Base-by-base conservation (phyloP, 1,140 invertebrate species). In the Dendroctonus valens region DNA sequence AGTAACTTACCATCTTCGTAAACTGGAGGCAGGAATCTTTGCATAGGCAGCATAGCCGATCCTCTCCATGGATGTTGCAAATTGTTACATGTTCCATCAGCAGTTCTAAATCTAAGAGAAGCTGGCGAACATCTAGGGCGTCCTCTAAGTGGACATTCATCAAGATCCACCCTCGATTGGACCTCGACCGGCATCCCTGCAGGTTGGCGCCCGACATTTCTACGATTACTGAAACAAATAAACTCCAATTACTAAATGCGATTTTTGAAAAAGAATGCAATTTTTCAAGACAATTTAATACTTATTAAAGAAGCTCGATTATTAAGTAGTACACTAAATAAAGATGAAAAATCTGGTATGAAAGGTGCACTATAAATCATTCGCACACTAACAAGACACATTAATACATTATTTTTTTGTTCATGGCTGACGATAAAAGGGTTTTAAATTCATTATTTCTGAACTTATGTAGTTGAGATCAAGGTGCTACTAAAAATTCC, bases 11-110 rank as follows among this genome's bases (percentile, higher is more conserved):
- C 91, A 78, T 96, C 94, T 8, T 87, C 84, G 81, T 97, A 98
- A 49, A 85, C 83, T 2, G 94, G 86, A 5, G 87, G 84, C 12
- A 96, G 74, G 76, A 95, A 92, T 14, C 93, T 82, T 68, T 90
- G 85, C 73, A 94, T 92, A 0, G 91, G 85, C 53, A 89, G 89
- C 80, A 92, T 87, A 5, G 92, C 87, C 11, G 91, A 88, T 0
- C 96, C 96, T 89, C 89, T 91, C 74, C 86, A 83, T 1, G 87
- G 86, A 59, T 90, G 77, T 7, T 84, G 78, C 4, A 87, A 73
- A 80, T 96, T 95, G 79, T 95, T 95, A 78, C 93, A 95, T 7
- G 90, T 90, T 7, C 93, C 92, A 78, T 94, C 92, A 12, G 88
- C 82, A 7, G 91, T 90, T 68, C 94, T 83, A 77, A 92, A 96